Evolutionary conservation across 2,797 vertebrate species (phyloP), one percentile per base, ranked within the genome.

Genomic region (Momotus momota): DNA sequence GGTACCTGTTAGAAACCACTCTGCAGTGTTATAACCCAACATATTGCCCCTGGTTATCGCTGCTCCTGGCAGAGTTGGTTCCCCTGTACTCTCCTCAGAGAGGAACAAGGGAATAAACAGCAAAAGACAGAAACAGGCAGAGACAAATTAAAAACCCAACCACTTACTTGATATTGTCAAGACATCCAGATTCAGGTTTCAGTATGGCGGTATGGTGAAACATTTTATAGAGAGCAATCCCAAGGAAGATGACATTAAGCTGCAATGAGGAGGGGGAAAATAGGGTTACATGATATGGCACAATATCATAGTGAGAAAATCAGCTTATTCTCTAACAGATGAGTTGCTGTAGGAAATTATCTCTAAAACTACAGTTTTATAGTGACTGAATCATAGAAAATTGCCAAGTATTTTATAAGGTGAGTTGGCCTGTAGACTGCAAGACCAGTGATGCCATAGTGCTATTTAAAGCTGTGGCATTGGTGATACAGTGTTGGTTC

Each of bases 101-200:
- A 70, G 15, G 15, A 90, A 80, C 1, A 4, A 43, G 38, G 29
- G 11, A 49, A 78, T 31, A 67, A 94, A 87, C 4, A 88, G 60
- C 17, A 55, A 45, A 69, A 67, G 38, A 60, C n/a, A 83, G 49
- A 78, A 73, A 82, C 2, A 27, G 82, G 61, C 8, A 51, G 45
- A 64, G n/a, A 49, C 54, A 77, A 62, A 55, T 4, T 23, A 77
- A 61, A 86, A 84, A 80, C 7, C 15, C 85, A 91, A 70, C 86
- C 94, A 98, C 99, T 99, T 99, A 99, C 99, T 99, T 99, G 98
- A 99, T 99, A 98, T 99, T 99, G 98, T 99, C 99, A 97, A 99
- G 98, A 98, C 99, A 99, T 97, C 99, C 99, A 12, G 99, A 99
- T 98, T 99, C 99, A 8, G 99, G 99, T 97, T 99, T 99, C 97